phyloP scores from a whole-genome alignment of 2,113 vertebrate species.

The Carassius gibelio region DNA sequence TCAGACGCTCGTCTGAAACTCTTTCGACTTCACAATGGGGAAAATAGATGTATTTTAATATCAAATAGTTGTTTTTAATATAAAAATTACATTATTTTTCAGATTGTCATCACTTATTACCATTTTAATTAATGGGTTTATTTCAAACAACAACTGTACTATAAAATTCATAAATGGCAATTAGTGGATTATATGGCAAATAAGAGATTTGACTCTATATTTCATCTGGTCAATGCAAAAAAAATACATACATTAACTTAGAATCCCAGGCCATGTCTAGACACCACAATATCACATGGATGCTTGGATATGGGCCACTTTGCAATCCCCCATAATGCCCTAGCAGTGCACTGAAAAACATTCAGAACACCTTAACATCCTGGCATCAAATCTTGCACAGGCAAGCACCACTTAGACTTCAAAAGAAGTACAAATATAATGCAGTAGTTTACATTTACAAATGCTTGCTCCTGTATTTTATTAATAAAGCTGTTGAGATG shows the following conservation, averaged over 20 bases:
- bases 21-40: background rate
- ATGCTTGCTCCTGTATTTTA: constrained; percentile 2
- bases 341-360: too few species aligned
- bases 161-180: background rate
- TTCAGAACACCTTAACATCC: too few species aligned
- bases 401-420: background rate
- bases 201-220: background rate
- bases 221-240: background rate
- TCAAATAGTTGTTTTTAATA: background rate
- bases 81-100: background rate
- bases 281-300: background rate
- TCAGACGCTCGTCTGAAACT: background rate
- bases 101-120: background rate
- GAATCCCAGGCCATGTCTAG: background rate
- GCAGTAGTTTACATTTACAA: too few species aligned
- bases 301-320: background rate
- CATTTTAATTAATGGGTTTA: background rate
- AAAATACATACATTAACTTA: background rate
- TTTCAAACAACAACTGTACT: background rate
- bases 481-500: constrained; percentile 10
- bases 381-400: too few species aligned
- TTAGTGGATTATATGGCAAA: background rate
- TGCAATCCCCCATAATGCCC: too few species aligned
- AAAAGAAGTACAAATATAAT: background rate
- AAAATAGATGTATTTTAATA: background rate